phyloP scores from a whole-genome alignment of 2,797 vertebrate genomes.

The Mormyrus proboscirostris region DNA sequence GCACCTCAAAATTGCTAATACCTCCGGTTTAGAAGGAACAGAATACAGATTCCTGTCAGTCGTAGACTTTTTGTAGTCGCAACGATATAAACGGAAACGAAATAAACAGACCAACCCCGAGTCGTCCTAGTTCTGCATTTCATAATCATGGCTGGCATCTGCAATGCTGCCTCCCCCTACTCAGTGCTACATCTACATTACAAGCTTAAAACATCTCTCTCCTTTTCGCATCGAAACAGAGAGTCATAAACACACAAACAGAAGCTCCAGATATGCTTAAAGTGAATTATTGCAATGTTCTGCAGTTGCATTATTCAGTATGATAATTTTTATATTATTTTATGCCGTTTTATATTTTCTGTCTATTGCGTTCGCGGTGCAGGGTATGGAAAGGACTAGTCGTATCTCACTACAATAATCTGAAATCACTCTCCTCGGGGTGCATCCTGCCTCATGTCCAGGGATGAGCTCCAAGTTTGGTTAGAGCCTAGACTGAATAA shows the following conservation, averaged over 20 bases:
- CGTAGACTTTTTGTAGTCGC: not conserved
- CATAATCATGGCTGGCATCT: not conserved
- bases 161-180: not conserved
- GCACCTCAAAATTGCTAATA: not conserved
- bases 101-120: not conserved
- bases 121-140: not conserved
- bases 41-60: not conserved
- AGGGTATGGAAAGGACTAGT: not conserved
- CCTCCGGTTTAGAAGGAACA: not conserved
- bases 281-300: not conserved
- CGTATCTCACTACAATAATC: not conserved
- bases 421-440: not conserved
- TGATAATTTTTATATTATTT: not conserved
- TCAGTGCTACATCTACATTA: not conserved
- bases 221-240: not conserved
- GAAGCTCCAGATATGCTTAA: not conserved
- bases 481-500: not conserved
- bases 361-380: not conserved
- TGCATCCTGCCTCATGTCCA: not conserved
- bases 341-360: not conserved
- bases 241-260: not conserved
- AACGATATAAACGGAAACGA: not conserved
- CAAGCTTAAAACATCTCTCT: not conserved
- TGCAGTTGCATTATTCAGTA: not conserved
- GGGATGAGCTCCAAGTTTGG: not conserved